These are phyloP conservation scores for Agriopis leucophaearia DNA, from an alignment of 2,888 invertebrate genomes.

Conservation along the genomic window DNA sequence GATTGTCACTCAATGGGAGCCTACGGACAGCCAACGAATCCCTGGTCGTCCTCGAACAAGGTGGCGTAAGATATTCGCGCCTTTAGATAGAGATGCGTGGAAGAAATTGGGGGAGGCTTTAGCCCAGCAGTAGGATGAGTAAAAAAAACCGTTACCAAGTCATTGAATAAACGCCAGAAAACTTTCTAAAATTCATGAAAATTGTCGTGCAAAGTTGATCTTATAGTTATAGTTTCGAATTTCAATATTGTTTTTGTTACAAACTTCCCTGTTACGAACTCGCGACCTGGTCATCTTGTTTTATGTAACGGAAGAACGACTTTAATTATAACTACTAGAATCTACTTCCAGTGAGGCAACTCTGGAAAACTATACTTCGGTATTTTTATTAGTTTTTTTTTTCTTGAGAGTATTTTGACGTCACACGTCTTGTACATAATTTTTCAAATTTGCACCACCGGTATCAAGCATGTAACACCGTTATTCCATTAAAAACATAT, in stretches of 20 bases:
- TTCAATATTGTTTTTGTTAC: conserved; percentile 20
- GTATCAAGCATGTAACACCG: not conserved
- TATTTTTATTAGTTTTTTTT: not conserved
- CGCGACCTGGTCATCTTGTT: not conserved
- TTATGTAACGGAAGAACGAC: not conserved
- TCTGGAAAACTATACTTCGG: too few species aligned
- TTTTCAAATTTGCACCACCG: not conserved
- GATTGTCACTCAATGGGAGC: too few species aligned
- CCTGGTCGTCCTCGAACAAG: too few species aligned
- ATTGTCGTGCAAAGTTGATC: conserved; percentile 38
- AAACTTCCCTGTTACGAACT: conserved; percentile 5
- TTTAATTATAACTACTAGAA: not conserved
- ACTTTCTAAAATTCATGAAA: conserved; percentile 36
- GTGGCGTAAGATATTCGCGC: too few species aligned
- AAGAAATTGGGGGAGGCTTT: too few species aligned
- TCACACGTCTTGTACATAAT: too few species aligned
- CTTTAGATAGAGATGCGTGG: too few species aligned
- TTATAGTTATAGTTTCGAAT: conserved; percentile 13
- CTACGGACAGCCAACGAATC: too few species aligned
- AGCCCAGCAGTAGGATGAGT: too few species aligned
- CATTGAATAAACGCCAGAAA: conserved; percentile 35
- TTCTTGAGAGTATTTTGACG: not conserved
- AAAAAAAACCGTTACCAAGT: not conserved
- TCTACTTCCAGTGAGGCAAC: too few species aligned
- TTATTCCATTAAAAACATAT: not conserved